phyloP scores from a whole-genome alignment of 2,888 invertebrate genomes.

The Dicyrtoma fusca region DNA sequence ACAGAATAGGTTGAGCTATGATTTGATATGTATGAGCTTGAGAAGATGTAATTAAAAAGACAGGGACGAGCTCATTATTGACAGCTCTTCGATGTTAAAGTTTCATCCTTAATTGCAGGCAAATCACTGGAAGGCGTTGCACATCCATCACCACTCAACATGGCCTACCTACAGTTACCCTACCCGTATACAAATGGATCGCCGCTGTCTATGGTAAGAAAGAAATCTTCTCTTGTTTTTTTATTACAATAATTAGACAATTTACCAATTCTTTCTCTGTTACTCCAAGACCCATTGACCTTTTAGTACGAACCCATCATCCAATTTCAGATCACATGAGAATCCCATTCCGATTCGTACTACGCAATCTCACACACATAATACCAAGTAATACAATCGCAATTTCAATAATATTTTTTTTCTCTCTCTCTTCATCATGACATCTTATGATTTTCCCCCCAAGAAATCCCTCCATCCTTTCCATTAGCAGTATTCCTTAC shows the following conservation, averaged over 20 bases:
- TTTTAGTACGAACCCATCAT: not conserved
- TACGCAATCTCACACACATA: no score
- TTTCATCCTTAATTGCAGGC: slow-evolving; percentile 47
- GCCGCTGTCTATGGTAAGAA: slow-evolving; percentile 56
- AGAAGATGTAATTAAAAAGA: slow-evolving; percentile 34
- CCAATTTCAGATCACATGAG: no score
- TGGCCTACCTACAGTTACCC: slow-evolving; percentile 50
- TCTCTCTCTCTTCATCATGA: not conserved
- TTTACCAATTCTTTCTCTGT: not conserved
- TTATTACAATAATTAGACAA: not conserved
- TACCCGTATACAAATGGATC: slow-evolving; percentile 57
- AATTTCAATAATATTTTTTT: not conserved
- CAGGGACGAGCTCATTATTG: slow-evolving; percentile 36
- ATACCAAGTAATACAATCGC: no score
- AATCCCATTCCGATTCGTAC: no score
- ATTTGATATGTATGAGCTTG: slow-evolving; percentile 24
- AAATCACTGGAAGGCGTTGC: slow-evolving; percentile 56
- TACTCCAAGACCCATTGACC: slow-evolving; percentile 6
- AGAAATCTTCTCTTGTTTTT: not conserved
- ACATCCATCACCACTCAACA: slow-evolving; percentile 56
- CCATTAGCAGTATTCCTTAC: no score
- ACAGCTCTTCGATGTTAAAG: slow-evolving; percentile 35
- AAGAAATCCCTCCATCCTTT: no score
- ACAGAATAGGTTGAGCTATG: slow-evolving; percentile 3
- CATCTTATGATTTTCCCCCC: no score